Percentiles rank a stretch among this genome's conserved stretches.
phyloP scores from a whole-genome alignment of 2,888 invertebrate species.

The Thera britannica region DNA sequence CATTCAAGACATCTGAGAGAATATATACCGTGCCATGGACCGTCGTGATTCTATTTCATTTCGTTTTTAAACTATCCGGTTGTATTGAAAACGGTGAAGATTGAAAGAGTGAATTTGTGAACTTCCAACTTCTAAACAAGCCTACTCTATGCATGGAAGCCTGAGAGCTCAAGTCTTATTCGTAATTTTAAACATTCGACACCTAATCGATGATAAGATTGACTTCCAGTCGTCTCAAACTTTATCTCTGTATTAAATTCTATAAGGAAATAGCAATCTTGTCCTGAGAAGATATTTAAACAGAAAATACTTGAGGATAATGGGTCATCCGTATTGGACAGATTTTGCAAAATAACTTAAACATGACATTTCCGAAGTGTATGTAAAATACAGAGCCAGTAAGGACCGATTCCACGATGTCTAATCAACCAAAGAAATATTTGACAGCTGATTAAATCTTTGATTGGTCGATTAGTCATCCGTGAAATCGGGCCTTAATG shows the following conservation, averaged over 20 bases:
- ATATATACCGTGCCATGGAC: no score
- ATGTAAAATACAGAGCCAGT: neutral
- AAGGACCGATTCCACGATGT: no score
- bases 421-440: no score
- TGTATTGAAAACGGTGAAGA: no score
- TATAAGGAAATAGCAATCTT: neutral
- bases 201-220: neutral
- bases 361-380: neutral
- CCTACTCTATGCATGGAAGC: no score
- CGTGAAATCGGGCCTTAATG: neutral
- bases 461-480: no score
- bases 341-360: neutral
- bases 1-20: no score
- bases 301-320: neutral
- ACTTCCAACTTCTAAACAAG: no score
- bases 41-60: no score
- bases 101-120: no score
- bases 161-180: neutral
- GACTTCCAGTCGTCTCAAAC: neutral
- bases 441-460: no score
- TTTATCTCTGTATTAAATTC: neutral
- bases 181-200: neutral
- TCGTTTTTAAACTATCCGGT: no score
- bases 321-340: slow-evolving; percentile 1
- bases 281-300: neutral